Evolutionary conservation across 2,888 invertebrate genomes (phyloP).

Genomic region (Ferrisia virgata): DNA sequence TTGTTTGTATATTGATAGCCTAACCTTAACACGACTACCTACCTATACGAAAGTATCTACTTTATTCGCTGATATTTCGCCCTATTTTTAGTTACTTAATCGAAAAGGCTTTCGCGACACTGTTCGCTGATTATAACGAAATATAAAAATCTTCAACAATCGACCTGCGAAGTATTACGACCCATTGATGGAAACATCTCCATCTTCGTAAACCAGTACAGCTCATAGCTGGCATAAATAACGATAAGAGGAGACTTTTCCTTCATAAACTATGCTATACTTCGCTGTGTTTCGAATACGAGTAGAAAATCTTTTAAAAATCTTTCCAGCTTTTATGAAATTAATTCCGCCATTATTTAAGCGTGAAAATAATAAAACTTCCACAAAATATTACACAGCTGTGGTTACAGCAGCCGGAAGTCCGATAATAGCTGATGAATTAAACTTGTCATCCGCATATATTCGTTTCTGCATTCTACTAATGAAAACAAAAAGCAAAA

Average conservation of each 20-base stretch:
- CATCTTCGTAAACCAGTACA: neutral
- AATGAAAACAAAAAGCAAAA: neutral
- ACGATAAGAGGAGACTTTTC: no score
- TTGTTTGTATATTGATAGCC: no score
- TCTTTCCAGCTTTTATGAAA: neutral
- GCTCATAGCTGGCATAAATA: no score
- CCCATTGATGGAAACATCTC: neutral
- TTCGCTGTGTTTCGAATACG: no score
- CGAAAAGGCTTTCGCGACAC: neutral
- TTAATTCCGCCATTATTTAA: neutral
- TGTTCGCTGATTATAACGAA: neutral
- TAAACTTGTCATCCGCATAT: neutral
- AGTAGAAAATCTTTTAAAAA: neutral
- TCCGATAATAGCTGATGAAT: neutral
- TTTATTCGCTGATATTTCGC: no score
- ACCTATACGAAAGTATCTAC: no score
- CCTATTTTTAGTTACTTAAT: neutral
- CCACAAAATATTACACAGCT: neutral
- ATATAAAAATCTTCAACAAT: neutral
- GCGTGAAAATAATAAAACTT: neutral
- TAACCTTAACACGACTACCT: no score
- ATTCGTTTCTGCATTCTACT: neutral
- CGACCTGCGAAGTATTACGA: neutral
- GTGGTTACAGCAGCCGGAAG: neutral
- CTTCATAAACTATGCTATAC: no score